Percentiles rank a stretch among this genome's conserved stretches.
Evolutionary conservation across 2,797 vertebrate species (phyloP).

Genomic region (Lophius americanus): DNA sequence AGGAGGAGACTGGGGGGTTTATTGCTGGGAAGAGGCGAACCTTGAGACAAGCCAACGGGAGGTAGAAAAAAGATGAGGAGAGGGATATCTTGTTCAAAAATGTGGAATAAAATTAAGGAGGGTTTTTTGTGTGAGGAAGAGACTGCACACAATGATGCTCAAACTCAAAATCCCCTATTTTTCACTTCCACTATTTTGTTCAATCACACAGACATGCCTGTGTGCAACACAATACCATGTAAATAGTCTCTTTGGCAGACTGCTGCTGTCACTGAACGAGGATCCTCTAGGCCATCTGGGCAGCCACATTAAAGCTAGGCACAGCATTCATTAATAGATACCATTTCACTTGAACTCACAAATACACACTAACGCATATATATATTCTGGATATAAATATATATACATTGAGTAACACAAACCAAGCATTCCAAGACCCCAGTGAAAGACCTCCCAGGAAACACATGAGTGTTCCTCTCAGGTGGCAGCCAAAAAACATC

Average conservation of each 20-base stretch:
- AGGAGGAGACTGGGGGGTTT: too few relatives aligned
- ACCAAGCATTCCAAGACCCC: constrained; percentile 55
- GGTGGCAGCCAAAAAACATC: constrained; percentile 80
- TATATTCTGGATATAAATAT: constrained; percentile 19
- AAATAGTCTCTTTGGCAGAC: constrained; percentile 81
- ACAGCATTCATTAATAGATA: constrained; percentile 79
- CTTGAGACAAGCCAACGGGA: constrained; percentile 58
- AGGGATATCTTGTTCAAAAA: constrained; percentile 69
- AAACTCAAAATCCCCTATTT: constrained; percentile 71
- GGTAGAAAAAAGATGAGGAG: constrained; percentile 53
- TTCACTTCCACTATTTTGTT: constrained; percentile 72
- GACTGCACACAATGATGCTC: constrained; percentile 76
- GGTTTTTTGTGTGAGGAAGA: constrained; percentile 68
- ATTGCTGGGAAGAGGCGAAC: not conserved
- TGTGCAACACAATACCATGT: constrained; percentile 82
- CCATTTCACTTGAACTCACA: constrained; percentile 30
- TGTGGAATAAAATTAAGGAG: constrained; percentile 80
- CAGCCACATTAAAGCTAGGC: constrained; percentile 85
- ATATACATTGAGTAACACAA: constrained; percentile 48
- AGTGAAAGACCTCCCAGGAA: constrained; percentile 77
- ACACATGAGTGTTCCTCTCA: constrained; percentile 78
- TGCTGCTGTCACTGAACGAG: constrained; percentile 79
- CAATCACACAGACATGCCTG: constrained; percentile 76
- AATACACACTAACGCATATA: constrained; percentile 28
- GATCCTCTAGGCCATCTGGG: constrained; percentile 80